A percentile compares a stretch with the other conserved stretches of the same genome.
These are phyloP conservation scores for Pecten maximus DNA, from an alignment of 2,888 invertebrate species.

Conservation along the genomic window DNA sequence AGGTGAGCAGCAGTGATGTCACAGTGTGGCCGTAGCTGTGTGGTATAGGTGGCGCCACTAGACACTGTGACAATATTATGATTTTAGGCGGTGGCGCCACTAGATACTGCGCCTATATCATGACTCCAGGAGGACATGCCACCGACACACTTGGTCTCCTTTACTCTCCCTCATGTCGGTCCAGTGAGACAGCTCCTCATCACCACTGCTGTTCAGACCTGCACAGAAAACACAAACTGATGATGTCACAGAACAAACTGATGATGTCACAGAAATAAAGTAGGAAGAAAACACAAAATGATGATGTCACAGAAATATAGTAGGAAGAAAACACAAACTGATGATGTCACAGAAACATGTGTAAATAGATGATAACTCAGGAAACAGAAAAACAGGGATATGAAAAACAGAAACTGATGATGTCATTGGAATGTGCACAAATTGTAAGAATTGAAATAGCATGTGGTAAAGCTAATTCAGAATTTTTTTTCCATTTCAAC, in stretches of 20 bases:
- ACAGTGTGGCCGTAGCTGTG: background rate
- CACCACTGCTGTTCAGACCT: slow-evolving; percentile 92
- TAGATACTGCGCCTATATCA: slow-evolving; percentile 52
- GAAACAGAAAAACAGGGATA: too few species aligned
- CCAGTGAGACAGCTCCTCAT: slow-evolving; percentile 96
- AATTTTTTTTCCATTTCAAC: too few species aligned
- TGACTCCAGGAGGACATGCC: slow-evolving; percentile 91
- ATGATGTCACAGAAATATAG: background rate
- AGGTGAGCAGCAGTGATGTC: background rate
- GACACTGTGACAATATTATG: background rate
- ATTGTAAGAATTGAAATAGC: too few species aligned
- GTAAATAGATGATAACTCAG: background rate
- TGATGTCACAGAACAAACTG: background rate
- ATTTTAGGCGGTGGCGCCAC: background rate
- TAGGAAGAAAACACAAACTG: background rate
- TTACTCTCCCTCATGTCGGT: slow-evolving; percentile 93
- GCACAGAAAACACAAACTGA: slow-evolving; percentile 46
- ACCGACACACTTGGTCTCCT: slow-evolving; percentile 94
- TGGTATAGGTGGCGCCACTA: background rate
- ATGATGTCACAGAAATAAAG: background rate
- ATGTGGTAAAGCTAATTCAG: too few species aligned
- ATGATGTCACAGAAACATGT: background rate
- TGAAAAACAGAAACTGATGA: background rate
- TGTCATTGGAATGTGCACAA: background rate
- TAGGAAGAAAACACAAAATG: background rate